Evolutionary conservation across 2,113 vertebrate species (phyloP).

Genomic region (Heterotilapia buettikoferi): DNA sequence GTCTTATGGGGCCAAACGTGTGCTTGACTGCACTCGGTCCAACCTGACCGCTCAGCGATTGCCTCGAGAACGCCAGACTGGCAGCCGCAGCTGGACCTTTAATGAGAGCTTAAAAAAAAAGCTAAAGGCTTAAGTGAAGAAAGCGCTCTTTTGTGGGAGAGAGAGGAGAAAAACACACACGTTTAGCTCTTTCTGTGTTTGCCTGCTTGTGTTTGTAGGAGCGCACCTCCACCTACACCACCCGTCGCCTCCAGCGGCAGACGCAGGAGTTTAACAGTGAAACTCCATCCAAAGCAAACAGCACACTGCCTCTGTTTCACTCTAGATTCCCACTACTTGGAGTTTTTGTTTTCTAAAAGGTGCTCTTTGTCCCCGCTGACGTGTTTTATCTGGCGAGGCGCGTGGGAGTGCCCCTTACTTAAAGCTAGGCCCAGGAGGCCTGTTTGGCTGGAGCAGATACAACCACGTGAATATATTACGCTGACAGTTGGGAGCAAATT

Average conservation of each 20-base stretch:
- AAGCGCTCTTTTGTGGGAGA: slow-evolving; percentile 39
- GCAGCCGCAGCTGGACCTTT: neutral
- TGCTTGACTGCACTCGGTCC: slow-evolving; percentile 13
- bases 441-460: slow-evolving; percentile 32
- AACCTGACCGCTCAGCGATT: neutral
- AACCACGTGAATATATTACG: slow-evolving; percentile 9
- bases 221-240: neutral
- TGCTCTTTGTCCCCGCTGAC: slow-evolving; percentile 45
- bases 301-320: slow-evolving; percentile 24
- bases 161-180: neutral
- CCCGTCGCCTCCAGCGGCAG: neutral
- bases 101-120: slow-evolving; percentile 14
- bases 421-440: slow-evolving; percentile 8
- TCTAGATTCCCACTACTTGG: slow-evolving; percentile 14
- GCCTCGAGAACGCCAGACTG: neutral
- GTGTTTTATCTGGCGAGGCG: slow-evolving; percentile 16
- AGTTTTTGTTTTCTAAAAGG: slow-evolving; percentile 49
- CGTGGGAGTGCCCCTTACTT: slow-evolving; percentile 3
- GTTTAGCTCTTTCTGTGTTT: neutral
- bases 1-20: slow-evolving; percentile 24
- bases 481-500: neutral
- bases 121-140: slow-evolving; percentile 27
- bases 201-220: slow-evolving; percentile 6
- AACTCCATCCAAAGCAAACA: slow-evolving; percentile 65
- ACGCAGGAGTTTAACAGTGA: neutral